Evolutionary conservation across 1,140 invertebrate species (phyloP).

Genomic region (Patella vulgata): DNA sequence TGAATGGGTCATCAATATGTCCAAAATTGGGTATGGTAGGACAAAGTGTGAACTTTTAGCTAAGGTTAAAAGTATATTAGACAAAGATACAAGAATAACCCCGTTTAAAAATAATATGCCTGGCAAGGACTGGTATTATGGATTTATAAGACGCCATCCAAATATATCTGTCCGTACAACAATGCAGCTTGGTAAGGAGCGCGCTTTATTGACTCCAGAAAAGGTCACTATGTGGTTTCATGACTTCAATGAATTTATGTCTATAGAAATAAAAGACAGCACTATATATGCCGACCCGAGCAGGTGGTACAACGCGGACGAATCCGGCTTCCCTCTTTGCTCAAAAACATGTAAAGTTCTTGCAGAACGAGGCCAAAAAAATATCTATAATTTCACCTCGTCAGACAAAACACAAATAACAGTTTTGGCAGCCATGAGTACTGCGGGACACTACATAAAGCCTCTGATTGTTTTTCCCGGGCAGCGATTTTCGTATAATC

Average conservation of each 20-base stretch:
- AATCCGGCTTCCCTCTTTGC: not conserved
- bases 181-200: constrained; percentile 34
- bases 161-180: constrained; percentile 61
- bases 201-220: constrained; percentile 17
- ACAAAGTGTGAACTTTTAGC: constrained; percentile 6
- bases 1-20: constrained; percentile 20
- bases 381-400: not conserved
- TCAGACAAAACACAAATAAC: constrained; percentile 1
- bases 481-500: not conserved
- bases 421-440: constrained; percentile 6
- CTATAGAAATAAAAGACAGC: not conserved
- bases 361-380: not conserved
- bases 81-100: constrained; percentile 15
- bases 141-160: constrained; percentile 67
- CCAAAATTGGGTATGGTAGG: constrained; percentile 22
- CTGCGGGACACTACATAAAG: constrained; percentile 1
- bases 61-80: constrained; percentile 20
- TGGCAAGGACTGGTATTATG: constrained; percentile 66
- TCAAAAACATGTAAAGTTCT: not conserved
- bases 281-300: not conserved
- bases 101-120: constrained; percentile 30
- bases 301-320: constrained; percentile 1
- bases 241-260: not conserved
- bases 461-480: constrained; percentile 5
- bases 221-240: constrained; percentile 18